Evolutionary conservation across 2,888 invertebrate species (phyloP), one percentile per base, ranked within the genome.

Genomic region (Blastobasis adustella): DNA sequence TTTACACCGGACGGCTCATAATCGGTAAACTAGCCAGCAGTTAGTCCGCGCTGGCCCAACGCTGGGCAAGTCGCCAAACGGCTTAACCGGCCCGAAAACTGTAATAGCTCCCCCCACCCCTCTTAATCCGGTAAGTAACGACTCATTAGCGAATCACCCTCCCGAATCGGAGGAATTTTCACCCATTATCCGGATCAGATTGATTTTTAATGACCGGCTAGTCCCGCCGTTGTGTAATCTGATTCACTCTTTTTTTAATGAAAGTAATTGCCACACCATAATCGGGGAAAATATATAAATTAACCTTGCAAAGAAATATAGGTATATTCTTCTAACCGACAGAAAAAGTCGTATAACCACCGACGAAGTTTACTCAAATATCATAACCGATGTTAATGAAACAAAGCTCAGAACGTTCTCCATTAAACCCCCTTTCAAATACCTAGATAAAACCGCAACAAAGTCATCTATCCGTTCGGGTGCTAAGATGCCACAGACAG

Each of bases 91-190:
- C 40, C 41, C 50, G 46, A 50, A 50, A 50, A 50, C 50, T 46
- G 36, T 23, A 45, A 38, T 41, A 46, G 45, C 23, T 23, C 23
- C 44, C 8, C 7, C 49, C 39, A 38, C 37, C 37, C 23, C 41
- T 37, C 36, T 50, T 50, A 46, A 43, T 43, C 49, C 49, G 43
- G 43, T 42, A 45, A 44, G 51, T 47, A 49, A 49, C 49, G 43
- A 44, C 37, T 44, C 49, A 47, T 51, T 51, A 47, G 51, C 39
- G 43, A 43, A 8, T 44, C 44, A 47, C 38, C 36, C n/a, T 10
- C 6, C 43, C 43, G 46, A 47, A 50, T 36, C 37, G 46, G 41
- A 23, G 50, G 41, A 36, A 45, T 39, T 49, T 46, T 46, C 45
- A 40, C 23, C 45, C 50, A 36, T 46, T 38, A 37, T 38, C 44